Evolutionary conservation across 2,797 vertebrate species (phyloP).

Genomic region (Sphaeramia orbicularis): DNA sequence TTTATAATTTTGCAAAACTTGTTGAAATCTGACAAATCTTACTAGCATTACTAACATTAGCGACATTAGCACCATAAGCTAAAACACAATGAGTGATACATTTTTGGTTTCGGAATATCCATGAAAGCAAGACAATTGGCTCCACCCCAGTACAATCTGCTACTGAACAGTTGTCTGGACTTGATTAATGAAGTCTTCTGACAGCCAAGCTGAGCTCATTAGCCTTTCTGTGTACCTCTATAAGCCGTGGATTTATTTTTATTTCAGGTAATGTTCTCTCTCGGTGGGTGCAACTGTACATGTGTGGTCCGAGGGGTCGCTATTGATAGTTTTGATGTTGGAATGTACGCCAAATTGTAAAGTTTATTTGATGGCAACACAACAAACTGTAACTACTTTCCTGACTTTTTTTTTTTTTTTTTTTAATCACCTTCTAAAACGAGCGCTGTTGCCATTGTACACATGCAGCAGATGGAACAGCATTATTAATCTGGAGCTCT

Average conservation of each 20-base stretch:
- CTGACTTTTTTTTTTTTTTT: too few relatives aligned
- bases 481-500: too few relatives aligned
- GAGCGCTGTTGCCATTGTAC: too few relatives aligned
- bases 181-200: conserved; percentile 53
- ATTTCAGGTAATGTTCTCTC: conserved; percentile 7
- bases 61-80: background rate
- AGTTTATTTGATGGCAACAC: too few relatives aligned
- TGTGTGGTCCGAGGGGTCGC: too few relatives aligned
- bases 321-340: too few relatives aligned
- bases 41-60: conserved; percentile 4
- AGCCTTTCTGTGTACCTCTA: conserved; percentile 13
- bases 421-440: too few relatives aligned
- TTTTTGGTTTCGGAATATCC: conserved; percentile 30
- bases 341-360: too few relatives aligned
- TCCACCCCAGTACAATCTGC: conserved; percentile 46
- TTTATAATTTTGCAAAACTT: conserved; percentile 1
- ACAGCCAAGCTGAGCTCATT: conserved; percentile 12
- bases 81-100: conserved; percentile 45
- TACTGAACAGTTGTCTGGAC: conserved; percentile 42
- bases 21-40: conserved; percentile 4
- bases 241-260: background rate
- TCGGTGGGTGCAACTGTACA: background rate
- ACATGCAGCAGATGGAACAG: too few relatives aligned
- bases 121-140: conserved; percentile 39
- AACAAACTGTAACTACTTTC: too few relatives aligned